phyloP scores from a whole-genome alignment of 2,888 invertebrate species.

The Spodoptera littoralis region DNA sequence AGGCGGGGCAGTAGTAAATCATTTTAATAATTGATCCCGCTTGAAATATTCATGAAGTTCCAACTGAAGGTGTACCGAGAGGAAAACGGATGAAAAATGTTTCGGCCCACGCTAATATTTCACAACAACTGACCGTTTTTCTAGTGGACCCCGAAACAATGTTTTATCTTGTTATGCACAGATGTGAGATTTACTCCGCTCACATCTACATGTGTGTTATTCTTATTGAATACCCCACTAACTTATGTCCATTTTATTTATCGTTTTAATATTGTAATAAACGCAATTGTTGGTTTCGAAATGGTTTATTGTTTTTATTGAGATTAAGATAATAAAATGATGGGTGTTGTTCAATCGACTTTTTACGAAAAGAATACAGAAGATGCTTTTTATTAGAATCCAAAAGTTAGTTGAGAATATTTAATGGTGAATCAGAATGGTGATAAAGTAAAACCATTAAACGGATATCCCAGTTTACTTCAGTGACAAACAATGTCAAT shows the following conservation, averaged over 20 bases:
- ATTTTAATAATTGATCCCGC: constrained; percentile 88
- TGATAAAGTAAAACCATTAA: too few species aligned
- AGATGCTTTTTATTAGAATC: not conserved
- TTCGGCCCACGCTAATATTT: constrained; percentile 74
- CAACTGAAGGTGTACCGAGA: constrained; percentile 76
- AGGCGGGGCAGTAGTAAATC: constrained; percentile 81
- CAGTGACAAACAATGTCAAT: too few species aligned
- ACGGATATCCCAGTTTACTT: too few species aligned
- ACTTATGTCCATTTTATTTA: not conserved
- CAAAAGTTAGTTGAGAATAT: too few species aligned
- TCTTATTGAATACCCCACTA: constrained; percentile 8
- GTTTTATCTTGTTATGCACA: constrained; percentile 50
- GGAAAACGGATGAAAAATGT: constrained; percentile 84
- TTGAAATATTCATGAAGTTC: constrained; percentile 87
- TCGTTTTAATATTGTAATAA: not conserved
- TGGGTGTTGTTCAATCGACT: too few species aligned
- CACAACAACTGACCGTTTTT: constrained; percentile 73
- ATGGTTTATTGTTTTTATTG: too few species aligned
- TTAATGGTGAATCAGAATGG: not conserved
- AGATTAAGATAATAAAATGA: too few species aligned
- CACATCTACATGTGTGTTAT: not conserved
- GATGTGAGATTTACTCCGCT: constrained; percentile 7
- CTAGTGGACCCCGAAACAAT: constrained; percentile 53
- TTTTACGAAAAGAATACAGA: too few species aligned
- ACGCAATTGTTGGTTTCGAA: too few species aligned